phyloP scores from a whole-genome alignment of 1,140 invertebrate genomes.

The Dendrolimus kikuchii region DNA sequence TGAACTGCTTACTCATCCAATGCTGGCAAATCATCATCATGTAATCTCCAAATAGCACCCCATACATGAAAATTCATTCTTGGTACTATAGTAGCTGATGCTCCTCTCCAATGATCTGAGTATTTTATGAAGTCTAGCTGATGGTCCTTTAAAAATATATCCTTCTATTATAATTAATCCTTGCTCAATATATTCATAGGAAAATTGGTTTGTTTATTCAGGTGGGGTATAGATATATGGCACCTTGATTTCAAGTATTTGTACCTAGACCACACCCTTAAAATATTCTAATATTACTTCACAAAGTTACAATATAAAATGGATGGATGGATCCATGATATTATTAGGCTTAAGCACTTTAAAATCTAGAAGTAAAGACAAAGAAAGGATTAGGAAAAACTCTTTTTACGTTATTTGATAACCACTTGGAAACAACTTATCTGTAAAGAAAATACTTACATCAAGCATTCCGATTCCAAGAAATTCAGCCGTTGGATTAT shows the following conservation, averaged over 20 bases:
- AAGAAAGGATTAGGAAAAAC: neutral
- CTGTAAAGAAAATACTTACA: conserved; percentile 26
- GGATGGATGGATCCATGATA: no score
- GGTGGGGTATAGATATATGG: no score
- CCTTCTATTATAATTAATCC: no score
- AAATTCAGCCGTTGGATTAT: conserved; percentile 54
- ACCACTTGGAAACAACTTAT: neutral
- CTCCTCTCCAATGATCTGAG: conserved; percentile 82
- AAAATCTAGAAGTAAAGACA: no score
- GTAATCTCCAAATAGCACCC: conserved; percentile 86
- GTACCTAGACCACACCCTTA: no score
- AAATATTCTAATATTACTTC: no score
- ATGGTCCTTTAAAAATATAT: conserved; percentile 73
- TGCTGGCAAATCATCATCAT: conserved; percentile 74
- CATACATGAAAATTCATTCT: conserved; percentile 75
- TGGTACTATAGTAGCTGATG: conserved; percentile 83
- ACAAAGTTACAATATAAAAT: no score
- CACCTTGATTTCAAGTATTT: no score
- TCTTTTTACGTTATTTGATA: neutral
- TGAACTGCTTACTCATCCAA: conserved; percentile 76
- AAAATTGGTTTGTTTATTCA: no score
- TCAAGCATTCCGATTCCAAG: conserved; percentile 44
- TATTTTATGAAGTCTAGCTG: conserved; percentile 80
- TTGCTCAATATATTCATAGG: no score
- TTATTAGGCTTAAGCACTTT: no score